Percentiles rank a stretch among this genome's conserved stretches.
Conservation (phyloP, 2,797 vertebrate species). For the Adelosebastes latens region DNA sequence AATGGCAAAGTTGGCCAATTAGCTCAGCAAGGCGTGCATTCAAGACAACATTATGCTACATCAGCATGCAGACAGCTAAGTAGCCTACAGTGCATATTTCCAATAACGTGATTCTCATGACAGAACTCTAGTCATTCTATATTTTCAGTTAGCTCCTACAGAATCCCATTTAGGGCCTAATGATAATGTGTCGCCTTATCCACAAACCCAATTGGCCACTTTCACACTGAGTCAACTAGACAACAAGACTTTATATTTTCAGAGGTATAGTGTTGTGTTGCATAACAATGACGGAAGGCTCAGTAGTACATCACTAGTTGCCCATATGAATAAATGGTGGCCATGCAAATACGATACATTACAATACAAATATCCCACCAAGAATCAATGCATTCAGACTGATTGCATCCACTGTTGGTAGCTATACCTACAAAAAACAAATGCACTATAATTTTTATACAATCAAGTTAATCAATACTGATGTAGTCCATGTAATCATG, state of each 20-base stretch:
- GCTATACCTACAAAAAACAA: background rate
- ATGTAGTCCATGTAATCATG: no score
- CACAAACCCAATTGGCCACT: constrained; percentile 32
- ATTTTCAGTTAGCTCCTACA: background rate
- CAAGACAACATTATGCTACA: background rate
- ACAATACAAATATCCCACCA: background rate
- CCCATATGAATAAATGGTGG: background rate
- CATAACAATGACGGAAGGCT: constrained; percentile 10
- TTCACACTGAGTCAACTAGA: constrained; percentile 12
- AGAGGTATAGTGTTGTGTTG: background rate
- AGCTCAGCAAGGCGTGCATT: background rate
- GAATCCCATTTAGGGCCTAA: constrained; percentile 2
- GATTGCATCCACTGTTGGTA: background rate
- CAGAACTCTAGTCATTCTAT: constrained; percentile 1
- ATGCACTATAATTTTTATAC: background rate
- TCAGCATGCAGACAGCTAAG: constrained; percentile 8
- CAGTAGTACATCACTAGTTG: background rate
- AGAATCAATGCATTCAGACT: background rate
- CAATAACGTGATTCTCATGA: background rate
- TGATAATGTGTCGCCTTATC: constrained; percentile 18
- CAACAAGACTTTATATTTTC: background rate
- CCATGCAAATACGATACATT: background rate
- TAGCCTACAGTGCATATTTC: constrained; percentile 6
- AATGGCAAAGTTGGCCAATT: constrained; percentile 10
- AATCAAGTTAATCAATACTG: no score